Percentiles rank a stretch among this genome's conserved stretches.
phyloP scores from a whole-genome alignment of 2,888 invertebrate genomes.

The Phymatocera aterrima region DNA sequence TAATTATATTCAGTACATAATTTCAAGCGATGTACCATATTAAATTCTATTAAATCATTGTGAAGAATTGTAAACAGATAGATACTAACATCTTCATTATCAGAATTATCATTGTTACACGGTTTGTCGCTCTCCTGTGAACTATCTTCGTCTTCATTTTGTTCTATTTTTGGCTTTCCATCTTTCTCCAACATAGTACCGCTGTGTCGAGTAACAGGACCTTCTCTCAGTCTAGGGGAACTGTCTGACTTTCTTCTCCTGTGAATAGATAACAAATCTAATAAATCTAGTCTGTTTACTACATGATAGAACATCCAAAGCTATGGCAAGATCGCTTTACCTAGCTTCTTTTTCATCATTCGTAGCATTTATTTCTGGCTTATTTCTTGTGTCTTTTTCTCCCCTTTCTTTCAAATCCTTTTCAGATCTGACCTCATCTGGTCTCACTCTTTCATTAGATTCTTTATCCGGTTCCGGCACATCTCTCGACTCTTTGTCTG shows the following conservation, averaged over 20 bases:
- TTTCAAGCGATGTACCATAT: background rate
- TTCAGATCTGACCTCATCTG: slow-evolving; percentile 26
- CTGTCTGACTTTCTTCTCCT: slow-evolving; percentile 67
- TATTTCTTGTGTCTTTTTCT: slow-evolving; percentile 62
- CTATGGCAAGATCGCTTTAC: background rate
- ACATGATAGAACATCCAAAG: background rate
- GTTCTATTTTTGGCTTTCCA: slow-evolving; percentile 63
- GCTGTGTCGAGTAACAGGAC: slow-evolving; percentile 69
- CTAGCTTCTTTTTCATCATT: slow-evolving; percentile 67
- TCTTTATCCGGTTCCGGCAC: slow-evolving; percentile 62
- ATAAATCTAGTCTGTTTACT: background rate
- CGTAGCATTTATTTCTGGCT: slow-evolving; percentile 55
- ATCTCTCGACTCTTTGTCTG: slow-evolving; percentile 54
- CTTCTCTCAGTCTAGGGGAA: slow-evolving; percentile 67
- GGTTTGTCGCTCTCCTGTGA: slow-evolving; percentile 69
- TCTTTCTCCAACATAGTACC: slow-evolving; percentile 65
- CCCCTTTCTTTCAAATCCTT: slow-evolving; percentile 35
- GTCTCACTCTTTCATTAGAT: slow-evolving; percentile 59
- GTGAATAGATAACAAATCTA: background rate
- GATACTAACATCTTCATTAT: slow-evolving; percentile 67
- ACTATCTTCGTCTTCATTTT: slow-evolving; percentile 64
- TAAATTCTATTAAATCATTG: slow-evolving; percentile 25
- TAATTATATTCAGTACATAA: slow-evolving; percentile 32
- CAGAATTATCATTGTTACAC: slow-evolving; percentile 71
- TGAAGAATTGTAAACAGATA: background rate